phyloP scores from a whole-genome alignment of 1,140 invertebrate species.

The Capitella teleta region DNA sequence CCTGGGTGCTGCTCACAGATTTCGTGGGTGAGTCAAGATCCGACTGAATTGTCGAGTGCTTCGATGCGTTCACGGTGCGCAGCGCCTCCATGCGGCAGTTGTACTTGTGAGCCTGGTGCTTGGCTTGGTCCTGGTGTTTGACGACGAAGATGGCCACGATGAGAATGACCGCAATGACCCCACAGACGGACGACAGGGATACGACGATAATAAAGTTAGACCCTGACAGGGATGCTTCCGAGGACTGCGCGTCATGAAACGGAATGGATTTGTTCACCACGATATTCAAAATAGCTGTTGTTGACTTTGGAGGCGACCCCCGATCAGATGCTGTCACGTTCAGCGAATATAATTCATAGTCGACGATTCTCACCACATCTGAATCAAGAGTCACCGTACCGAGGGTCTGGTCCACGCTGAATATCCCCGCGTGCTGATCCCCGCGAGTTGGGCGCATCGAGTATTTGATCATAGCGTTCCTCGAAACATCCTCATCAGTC shows the following conservation, averaged over 20 bases:
- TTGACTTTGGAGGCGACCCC: conserved; percentile 68
- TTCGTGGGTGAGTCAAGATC: background rate
- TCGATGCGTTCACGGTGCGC: background rate
- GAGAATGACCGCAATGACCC: conserved; percentile 5
- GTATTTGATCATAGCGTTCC: conserved; percentile 3
- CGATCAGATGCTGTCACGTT: conserved; percentile 58
- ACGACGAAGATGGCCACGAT: conserved; percentile 8
- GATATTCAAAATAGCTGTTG: conserved; percentile 48
- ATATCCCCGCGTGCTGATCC: background rate
- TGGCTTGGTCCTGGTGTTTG: background rate
- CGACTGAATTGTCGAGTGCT: background rate
- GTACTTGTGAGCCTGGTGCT: background rate
- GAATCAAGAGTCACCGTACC: background rate
- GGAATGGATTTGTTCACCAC: conserved; percentile 2
- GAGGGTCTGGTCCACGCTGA: conserved; percentile 1
- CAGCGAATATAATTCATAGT: conserved; percentile 53
- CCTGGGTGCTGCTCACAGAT: background rate
- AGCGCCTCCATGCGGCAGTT: conserved; percentile 7
- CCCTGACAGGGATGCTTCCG: background rate
- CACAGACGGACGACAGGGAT: background rate
- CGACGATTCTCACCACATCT: background rate
- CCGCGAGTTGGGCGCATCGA: background rate
- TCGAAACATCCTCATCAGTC: conserved; percentile 5
- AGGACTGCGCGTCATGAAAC: background rate
- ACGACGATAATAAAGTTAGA: conserved; percentile 11